A percentile compares a stretch with the other conserved stretches of the same genome.
These are phyloP conservation scores for Spea hammondii DNA, from an alignment of 2,797 vertebrate genomes.

Conservation along the genomic window DNA sequence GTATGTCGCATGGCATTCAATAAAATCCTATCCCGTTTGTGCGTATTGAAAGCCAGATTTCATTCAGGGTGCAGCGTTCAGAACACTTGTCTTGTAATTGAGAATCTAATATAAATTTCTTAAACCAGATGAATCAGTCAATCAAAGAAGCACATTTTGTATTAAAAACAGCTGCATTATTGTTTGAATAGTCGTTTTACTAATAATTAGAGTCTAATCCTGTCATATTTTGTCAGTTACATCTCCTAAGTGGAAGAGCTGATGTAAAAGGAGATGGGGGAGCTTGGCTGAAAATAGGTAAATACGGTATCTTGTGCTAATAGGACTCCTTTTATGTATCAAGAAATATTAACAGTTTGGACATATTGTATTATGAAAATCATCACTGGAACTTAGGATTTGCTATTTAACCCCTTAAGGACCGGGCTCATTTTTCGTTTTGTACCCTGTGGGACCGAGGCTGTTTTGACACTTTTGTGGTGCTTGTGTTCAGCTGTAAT, in stretches of 20 bases:
- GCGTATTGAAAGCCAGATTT: conserved; percentile 64
- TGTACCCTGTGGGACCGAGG: too few relatives aligned
- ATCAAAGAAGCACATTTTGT: conserved; percentile 47
- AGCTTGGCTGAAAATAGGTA: conserved; percentile 2
- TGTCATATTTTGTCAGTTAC: conserved; percentile 50
- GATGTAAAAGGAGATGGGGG: conserved; percentile 9
- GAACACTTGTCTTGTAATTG: conserved; percentile 41
- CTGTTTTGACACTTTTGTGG: too few relatives aligned
- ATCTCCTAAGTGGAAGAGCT: conserved; percentile 30
- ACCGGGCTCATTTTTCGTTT: too few relatives aligned
- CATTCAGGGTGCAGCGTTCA: conserved; percentile 55
- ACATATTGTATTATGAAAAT: too few relatives aligned
- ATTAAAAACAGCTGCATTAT: conserved; percentile 45
- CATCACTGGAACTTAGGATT: too few relatives aligned
- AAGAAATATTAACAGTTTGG: too few relatives aligned
- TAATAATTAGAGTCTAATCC: conserved; percentile 47
- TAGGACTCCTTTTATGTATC: not conserved
- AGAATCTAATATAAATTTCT: conserved; percentile 49
- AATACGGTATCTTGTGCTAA: not conserved
- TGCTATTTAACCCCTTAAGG: too few relatives aligned
- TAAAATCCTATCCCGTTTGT: conserved; percentile 82
- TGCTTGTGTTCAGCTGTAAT: too few relatives aligned
- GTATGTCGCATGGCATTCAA: conserved; percentile 83
- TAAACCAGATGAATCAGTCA: conserved; percentile 46
- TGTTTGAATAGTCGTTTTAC: conserved; percentile 36